Percentiles rank a stretch among this genome's conserved stretches.
Conservation (phyloP, 1,140 invertebrate species). For the Propsilocerus akamusi region DNA sequence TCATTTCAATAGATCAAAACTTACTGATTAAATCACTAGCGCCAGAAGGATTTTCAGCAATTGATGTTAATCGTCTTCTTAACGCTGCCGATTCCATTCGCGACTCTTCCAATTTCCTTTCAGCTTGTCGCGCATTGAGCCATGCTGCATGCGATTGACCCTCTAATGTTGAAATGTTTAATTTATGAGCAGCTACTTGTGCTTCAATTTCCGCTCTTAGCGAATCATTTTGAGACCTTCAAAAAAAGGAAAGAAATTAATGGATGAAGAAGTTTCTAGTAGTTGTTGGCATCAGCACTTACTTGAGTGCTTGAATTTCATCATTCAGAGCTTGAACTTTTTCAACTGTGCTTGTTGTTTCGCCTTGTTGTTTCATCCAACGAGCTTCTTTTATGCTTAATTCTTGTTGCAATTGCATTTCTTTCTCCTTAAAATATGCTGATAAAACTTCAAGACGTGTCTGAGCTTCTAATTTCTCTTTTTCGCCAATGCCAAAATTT, state of each 20-base stretch:
- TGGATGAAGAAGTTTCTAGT: constrained; percentile 1
- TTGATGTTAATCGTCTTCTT: constrained; percentile 43
- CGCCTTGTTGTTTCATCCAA: constrained; percentile 66
- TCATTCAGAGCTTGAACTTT: constrained; percentile 55
- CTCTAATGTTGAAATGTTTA: constrained; percentile 50
- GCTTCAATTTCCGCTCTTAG: constrained; percentile 59
- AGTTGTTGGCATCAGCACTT: constrained; percentile 15
- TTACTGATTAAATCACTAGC: constrained; percentile 1
- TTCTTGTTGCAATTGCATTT: constrained; percentile 65
- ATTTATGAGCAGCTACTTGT: constrained; percentile 57
- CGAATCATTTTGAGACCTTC: constrained; percentile 48
- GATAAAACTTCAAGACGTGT: constrained; percentile 68
- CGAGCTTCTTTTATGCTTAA: constrained; percentile 60
- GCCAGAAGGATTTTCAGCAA: constrained; percentile 11
- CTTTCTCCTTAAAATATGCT: constrained; percentile 76
- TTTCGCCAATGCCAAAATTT: constrained; percentile 48
- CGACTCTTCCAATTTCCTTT: constrained; percentile 55
- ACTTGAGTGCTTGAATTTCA: constrained; percentile 66
- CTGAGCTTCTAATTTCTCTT: constrained; percentile 59
- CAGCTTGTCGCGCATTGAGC: constrained; percentile 51
- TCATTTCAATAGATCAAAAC: background rate
- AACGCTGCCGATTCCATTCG: constrained; percentile 52
- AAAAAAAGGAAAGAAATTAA: constrained; percentile 1
- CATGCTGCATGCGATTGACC: constrained; percentile 61
- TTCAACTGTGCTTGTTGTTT: constrained; percentile 57